Conservation (phyloP, 2,888 invertebrate genomes). For the Hyalella azteca region DNA sequence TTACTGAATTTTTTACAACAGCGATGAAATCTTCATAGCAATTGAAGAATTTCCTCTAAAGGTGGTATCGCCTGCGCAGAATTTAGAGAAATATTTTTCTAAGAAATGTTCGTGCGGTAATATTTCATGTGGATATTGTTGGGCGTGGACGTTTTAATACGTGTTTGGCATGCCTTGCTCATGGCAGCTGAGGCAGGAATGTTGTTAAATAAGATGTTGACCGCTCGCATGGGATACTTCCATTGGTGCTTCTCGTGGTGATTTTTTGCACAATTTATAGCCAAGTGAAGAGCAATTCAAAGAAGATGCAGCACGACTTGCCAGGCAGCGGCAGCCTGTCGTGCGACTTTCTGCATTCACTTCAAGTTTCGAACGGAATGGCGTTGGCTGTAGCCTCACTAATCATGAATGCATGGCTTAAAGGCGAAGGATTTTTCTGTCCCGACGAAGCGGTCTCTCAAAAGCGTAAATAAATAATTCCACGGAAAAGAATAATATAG, state of each 20-base stretch:
- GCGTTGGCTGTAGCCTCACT: too few relatives aligned
- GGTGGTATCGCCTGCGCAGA: neutral
- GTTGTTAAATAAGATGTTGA: conserved; percentile 25
- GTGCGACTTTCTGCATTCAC: neutral
- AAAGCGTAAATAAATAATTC: too few relatives aligned
- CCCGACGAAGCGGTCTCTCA: too few relatives aligned
- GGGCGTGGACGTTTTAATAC: conserved; percentile 32
- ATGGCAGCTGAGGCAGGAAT: conserved; percentile 3
- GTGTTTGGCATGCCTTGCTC: neutral
- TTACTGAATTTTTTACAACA: too few relatives aligned
- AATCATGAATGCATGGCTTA: too few relatives aligned
- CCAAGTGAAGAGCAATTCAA: conserved; percentile 1
- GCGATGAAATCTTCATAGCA: too few relatives aligned
- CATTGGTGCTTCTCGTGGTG: conserved; percentile 18
- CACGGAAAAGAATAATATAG: too few relatives aligned
- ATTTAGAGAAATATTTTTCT: neutral
- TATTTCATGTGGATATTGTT: neutral
- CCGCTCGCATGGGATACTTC: neutral
- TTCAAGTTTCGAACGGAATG: neutral
- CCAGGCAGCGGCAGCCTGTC: neutral
- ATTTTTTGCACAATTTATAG: conserved; percentile 15
- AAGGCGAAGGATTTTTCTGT: too few relatives aligned
- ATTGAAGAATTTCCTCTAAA: too few relatives aligned
- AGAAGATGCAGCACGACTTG: conserved; percentile 34
- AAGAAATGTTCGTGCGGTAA: neutral